Evolutionary conservation across 2,888 invertebrate genomes (phyloP).

Genomic region (Spisula solida): DNA sequence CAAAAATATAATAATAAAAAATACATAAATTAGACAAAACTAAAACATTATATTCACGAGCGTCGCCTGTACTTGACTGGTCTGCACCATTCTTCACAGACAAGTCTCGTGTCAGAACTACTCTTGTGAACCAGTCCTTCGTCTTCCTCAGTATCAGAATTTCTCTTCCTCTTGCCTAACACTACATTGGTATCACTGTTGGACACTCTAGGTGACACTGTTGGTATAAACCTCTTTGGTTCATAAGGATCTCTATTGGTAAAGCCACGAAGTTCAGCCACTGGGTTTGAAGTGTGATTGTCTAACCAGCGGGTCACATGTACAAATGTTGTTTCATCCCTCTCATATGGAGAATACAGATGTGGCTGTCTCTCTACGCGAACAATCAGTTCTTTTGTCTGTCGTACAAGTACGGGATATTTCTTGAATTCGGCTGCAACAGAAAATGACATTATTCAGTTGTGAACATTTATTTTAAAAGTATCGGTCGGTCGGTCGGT

Average conservation of each 20-base stretch:
- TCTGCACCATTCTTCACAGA: not conserved
- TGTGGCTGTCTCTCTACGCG: constrained; percentile 18
- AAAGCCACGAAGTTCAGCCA: constrained; percentile 21
- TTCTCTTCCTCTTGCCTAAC: constrained; percentile 29
- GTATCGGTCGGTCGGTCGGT: no score
- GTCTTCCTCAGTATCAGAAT: not conserved
- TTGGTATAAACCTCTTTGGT: constrained; percentile 16
- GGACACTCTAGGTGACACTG: not conserved
- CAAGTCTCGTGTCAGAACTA: constrained; percentile 22
- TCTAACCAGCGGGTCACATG: constrained; percentile 30
- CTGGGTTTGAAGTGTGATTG: constrained; percentile 16
- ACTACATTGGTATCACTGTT: constrained; percentile 29
- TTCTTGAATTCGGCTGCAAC: not conserved
- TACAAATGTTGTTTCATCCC: not conserved
- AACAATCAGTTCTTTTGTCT: constrained; percentile 18
- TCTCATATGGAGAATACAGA: constrained; percentile 24
- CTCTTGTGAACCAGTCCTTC: not conserved
- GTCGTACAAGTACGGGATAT: not conserved
- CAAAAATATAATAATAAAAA: no score
- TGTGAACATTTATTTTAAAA: no score
- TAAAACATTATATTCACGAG: not conserved
- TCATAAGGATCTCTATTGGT: constrained; percentile 23
- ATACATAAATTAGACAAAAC: no score
- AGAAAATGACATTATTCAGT: not conserved
- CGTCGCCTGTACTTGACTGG: not conserved